A percentile compares a stretch with the other conserved stretches of the same genome.
Evolutionary conservation across 2,888 invertebrate genomes (phyloP).

Genomic region (Diarsia dahlii): DNA sequence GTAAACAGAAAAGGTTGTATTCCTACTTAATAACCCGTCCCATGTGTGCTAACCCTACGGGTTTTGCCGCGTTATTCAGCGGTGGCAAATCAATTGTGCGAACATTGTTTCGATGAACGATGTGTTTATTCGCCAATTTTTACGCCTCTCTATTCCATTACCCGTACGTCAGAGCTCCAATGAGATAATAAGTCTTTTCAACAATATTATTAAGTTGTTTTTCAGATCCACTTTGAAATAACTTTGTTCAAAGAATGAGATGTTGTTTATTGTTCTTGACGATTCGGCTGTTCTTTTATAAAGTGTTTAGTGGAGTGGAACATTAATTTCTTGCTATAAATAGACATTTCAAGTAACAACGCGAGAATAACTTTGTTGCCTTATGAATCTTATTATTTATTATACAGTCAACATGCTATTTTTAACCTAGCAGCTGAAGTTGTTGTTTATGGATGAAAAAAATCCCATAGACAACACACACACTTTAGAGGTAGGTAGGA

Average conservation of each 20-base stretch:
- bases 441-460: too few species aligned
- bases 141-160: constrained; percentile 58
- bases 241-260: constrained; percentile 12
- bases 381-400: neutral
- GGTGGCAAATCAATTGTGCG: constrained; percentile 75
- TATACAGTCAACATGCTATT: neutral
- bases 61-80: constrained; percentile 68
- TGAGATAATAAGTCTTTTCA: constrained; percentile 30
- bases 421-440: neutral
- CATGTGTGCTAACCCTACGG: constrained; percentile 69
- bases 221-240: constrained; percentile 7
- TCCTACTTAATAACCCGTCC: neutral
- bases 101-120: constrained; percentile 72
- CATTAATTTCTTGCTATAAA: neutral
- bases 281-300: constrained; percentile 2
- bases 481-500: too few species aligned
- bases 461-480: too few species aligned
- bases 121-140: constrained; percentile 61
- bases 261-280: neutral
- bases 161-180: constrained; percentile 20
- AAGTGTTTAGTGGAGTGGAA: constrained; percentile 3
- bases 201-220: constrained; percentile 18
- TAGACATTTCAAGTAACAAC: neutral
- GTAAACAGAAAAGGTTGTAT: neutral
- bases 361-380: constrained; percentile 1